phyloP scores from a whole-genome alignment of 2,797 vertebrate species.

The Argya squamiceps region DNA sequence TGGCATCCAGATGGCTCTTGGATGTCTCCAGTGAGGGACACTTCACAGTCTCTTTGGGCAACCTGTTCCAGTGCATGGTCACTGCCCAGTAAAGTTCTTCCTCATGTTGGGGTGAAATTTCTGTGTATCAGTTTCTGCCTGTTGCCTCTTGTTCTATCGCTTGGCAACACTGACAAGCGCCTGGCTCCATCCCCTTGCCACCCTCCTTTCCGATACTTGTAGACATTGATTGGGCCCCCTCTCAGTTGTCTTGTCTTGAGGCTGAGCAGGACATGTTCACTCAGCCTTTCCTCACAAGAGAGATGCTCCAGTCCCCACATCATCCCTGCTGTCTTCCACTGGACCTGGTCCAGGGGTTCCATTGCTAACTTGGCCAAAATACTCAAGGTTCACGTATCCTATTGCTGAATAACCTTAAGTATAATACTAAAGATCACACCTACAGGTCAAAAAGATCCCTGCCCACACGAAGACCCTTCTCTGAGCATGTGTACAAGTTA shows the following conservation, averaged over 20 bases:
- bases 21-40: background rate
- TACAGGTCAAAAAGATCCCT: background rate
- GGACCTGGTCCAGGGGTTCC: background rate
- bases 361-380: background rate
- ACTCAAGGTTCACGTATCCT: background rate
- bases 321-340: background rate
- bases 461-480: background rate
- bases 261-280: background rate
- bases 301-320: background rate
- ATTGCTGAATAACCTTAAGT: background rate
- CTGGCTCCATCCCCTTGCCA: background rate
- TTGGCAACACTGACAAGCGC: accelerated
- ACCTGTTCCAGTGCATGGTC: accelerated
- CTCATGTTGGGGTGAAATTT: background rate
- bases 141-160: accelerated
- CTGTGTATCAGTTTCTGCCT: background rate
- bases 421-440: background rate
- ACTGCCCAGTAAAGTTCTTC: background rate
- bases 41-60: accelerated
- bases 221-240: too few species aligned
- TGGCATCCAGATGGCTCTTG: background rate
- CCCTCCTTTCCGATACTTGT: accelerated
- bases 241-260: accelerated
- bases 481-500: background rate
- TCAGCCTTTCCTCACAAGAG: background rate